Evolutionary conservation across 2,797 vertebrate species (phyloP).

Genomic region (Okamejei kenojei): DNA sequence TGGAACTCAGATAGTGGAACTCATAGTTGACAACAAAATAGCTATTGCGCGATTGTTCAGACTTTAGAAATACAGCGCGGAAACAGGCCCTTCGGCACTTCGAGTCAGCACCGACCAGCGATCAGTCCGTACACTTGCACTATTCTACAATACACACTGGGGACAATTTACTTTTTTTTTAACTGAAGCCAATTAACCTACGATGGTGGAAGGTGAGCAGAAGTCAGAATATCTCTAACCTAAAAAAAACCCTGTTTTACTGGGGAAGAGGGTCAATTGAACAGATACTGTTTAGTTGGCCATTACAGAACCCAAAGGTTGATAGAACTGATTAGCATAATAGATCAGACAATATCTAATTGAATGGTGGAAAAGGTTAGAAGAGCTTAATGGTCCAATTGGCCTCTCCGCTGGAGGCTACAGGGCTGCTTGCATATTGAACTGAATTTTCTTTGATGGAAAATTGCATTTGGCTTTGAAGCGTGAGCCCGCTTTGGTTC

Average conservation of each 20-base stretch:
- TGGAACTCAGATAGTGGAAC: no score
- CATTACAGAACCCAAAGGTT: not conserved
- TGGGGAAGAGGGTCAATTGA: not conserved
- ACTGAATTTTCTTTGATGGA: not conserved
- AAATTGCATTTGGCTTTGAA: no score
- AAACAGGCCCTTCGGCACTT: no score
- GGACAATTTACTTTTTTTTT: no score
- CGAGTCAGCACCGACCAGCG: no score
- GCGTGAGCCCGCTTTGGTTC: not conserved
- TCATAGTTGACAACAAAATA: no score
- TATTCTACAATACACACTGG: no score
- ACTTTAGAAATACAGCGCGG: no score
- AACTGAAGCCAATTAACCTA: no score
- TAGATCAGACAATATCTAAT: not conserved
- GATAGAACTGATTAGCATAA: not conserved
- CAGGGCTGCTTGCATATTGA: not conserved
- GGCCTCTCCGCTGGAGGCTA: not conserved
- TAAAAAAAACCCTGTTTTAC: not conserved
- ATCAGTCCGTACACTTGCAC: no score
- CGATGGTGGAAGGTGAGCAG: not conserved
- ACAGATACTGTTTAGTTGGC: not conserved
- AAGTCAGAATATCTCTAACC: not conserved
- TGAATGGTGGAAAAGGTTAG: not conserved
- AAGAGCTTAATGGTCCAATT: not conserved
- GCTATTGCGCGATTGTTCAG: no score